A percentile compares a stretch with the other conserved stretches of the same genome.
phyloP scores from a whole-genome alignment of 2,888 invertebrate species.

The Vanessa cardui region DNA sequence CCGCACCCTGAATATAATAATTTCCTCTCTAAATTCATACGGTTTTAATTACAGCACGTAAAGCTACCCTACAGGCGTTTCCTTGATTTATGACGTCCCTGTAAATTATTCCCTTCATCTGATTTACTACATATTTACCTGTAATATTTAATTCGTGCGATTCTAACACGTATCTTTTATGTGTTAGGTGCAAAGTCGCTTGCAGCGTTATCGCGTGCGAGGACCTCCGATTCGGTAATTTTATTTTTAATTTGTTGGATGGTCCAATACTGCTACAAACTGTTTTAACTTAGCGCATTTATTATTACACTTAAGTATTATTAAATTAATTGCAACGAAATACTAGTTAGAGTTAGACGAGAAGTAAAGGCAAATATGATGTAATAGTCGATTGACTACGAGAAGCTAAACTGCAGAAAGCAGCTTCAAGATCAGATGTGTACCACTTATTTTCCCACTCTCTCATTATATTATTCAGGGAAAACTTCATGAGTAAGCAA shows the following conservation, averaged over 20 bases:
- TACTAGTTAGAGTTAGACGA: too few species aligned
- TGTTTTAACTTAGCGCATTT: background rate
- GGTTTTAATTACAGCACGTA: slow-evolving; percentile 43
- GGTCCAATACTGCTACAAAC: slow-evolving; percentile 4
- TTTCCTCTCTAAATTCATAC: slow-evolving; percentile 44
- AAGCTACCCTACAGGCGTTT: slow-evolving; percentile 37
- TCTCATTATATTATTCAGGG: too few species aligned
- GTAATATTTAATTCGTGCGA: slow-evolving; percentile 40
- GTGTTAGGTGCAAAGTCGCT: background rate
- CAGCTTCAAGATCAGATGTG: too few species aligned
- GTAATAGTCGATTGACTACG: too few species aligned
- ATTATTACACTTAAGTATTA: background rate
- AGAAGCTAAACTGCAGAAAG: too few species aligned
- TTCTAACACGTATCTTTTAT: background rate
- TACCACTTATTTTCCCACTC: too few species aligned
- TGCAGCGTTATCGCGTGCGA: slow-evolving; percentile 11
- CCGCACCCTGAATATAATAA: slow-evolving; percentile 43
- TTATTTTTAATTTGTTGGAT: slow-evolving; percentile 21
- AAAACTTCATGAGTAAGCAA: too few species aligned
- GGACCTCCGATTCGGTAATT: slow-evolving; percentile 14
- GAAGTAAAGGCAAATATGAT: too few species aligned
- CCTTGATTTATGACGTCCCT: slow-evolving; percentile 54
- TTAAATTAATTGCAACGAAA: too few species aligned
- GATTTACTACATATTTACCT: slow-evolving; percentile 68
- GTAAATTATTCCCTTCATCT: slow-evolving; percentile 68